phyloP scores from a whole-genome alignment of 1,140 invertebrate species.

The Diprion similis region DNA sequence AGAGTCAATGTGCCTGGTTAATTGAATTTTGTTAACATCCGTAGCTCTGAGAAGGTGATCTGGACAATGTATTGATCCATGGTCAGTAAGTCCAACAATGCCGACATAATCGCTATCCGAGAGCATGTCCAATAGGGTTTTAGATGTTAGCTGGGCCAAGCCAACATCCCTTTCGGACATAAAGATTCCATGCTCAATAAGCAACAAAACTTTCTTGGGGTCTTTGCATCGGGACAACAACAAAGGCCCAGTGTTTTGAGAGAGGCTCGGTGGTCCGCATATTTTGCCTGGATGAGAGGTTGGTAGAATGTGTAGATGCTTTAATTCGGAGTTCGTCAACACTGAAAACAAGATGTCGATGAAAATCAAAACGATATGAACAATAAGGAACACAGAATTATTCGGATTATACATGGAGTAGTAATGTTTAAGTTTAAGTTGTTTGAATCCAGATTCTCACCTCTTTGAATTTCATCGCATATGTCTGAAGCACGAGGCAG shows the following conservation, averaged over 20 bases:
- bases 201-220: slow-evolving; percentile 53
- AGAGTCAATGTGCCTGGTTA: slow-evolving; percentile 49
- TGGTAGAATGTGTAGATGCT: slow-evolving; percentile 53
- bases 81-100: slow-evolving; percentile 47
- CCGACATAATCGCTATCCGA: slow-evolving; percentile 52
- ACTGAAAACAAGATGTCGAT: slow-evolving; percentile 45
- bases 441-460: slow-evolving; percentile 29
- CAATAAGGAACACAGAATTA: too few species aligned
- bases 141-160: slow-evolving; percentile 53
- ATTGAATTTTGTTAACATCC: slow-evolving; percentile 56
- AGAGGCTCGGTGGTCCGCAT: slow-evolving; percentile 53
- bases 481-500: slow-evolving; percentile 42
- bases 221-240: slow-evolving; percentile 52
- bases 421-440: too few species aligned
- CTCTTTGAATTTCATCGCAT: slow-evolving; percentile 48
- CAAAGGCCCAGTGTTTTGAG: slow-evolving; percentile 54
- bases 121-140: slow-evolving; percentile 56
- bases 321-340: slow-evolving; percentile 49
- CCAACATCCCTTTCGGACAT: slow-evolving; percentile 56
- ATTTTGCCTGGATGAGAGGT: slow-evolving; percentile 49
- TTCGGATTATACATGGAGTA: too few species aligned
- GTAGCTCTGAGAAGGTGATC: slow-evolving; percentile 51
- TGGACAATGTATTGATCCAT: slow-evolving; percentile 43
- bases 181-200: slow-evolving; percentile 51
- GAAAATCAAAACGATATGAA: slow-evolving; percentile 16